Percentiles rank a stretch among this genome's conserved stretches.
These are phyloP conservation scores for Drosophila mercatorum DNA, from an alignment of 2,888 invertebrate genomes.

Conservation along the genomic window DNA sequence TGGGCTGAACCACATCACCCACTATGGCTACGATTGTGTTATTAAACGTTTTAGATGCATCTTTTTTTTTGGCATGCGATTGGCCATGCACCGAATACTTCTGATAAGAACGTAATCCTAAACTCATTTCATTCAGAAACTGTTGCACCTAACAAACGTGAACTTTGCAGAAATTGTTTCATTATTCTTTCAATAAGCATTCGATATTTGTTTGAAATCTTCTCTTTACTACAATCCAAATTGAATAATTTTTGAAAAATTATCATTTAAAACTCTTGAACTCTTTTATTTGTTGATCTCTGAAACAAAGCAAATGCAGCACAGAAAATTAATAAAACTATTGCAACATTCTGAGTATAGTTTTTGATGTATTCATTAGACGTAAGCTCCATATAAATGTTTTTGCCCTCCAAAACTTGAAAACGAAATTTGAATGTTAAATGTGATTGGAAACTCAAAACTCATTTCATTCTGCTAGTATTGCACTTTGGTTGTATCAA, in stretches of 20 bases:
- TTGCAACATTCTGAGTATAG: constrained; percentile 11
- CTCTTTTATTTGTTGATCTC: constrained; percentile 41
- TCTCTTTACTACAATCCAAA: constrained; percentile 6
- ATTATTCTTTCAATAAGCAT: not conserved
- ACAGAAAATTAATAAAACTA: constrained; percentile 4
- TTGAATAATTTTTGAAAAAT: not conserved
- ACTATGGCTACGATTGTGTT: constrained; percentile 2
- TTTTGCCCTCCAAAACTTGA: no score
- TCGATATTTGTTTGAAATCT: not conserved
- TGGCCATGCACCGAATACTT: not conserved
- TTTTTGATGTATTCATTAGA: constrained; percentile 29
- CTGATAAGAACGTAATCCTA: not conserved
- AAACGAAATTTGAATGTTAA: no score
- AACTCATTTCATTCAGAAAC: not conserved
- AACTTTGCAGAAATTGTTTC: not conserved
- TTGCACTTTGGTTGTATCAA: no score
- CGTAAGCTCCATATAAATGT: constrained; percentile 8
- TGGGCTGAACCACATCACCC: constrained; percentile 4
- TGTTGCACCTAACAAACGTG: not conserved
- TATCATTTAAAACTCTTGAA: constrained; percentile 2
- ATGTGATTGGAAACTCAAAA: no score
- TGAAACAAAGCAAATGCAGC: constrained; percentile 11
- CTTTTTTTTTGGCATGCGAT: not conserved
- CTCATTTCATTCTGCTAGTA: no score
- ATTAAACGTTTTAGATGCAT: not conserved